A percentile compares a stretch with the other conserved stretches of the same genome.
These are phyloP conservation scores for Lucilia sericata DNA, from an alignment of 1,140 invertebrate species.

Conservation along the genomic window DNA sequence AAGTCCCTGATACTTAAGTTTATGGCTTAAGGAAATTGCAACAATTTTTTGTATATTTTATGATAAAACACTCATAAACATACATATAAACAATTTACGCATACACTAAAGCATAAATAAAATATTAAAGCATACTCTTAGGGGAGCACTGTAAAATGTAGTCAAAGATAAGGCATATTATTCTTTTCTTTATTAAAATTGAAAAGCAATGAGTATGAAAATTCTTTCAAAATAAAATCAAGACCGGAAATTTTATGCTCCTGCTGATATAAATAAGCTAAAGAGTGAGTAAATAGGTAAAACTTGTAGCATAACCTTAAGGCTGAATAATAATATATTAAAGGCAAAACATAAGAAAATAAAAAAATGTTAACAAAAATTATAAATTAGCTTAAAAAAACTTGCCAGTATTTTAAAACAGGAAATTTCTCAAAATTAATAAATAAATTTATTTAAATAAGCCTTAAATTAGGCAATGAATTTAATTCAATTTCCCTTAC, in stretches of 20 bases:
- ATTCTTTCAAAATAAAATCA: not conserved
- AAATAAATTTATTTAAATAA: no score
- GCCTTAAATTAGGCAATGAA: no score
- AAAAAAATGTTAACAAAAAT: not conserved
- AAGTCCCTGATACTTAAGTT: not conserved
- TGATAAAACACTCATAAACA: not conserved
- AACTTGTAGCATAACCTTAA: not conserved
- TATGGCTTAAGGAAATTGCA: conserved; percentile 14
- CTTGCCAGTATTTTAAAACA: no score
- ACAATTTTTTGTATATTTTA: not conserved
- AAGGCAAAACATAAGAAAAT: no score
- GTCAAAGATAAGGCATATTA: not conserved
- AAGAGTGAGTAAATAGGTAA: not conserved
- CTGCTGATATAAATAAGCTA: not conserved
- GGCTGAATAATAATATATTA: not conserved
- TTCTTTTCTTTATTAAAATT: not conserved
- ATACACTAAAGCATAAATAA: not conserved
- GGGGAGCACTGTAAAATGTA: not conserved
- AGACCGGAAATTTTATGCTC: not conserved
- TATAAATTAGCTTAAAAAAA: not conserved
- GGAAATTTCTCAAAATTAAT: no score
- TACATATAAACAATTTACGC: not conserved
- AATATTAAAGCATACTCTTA: not conserved
- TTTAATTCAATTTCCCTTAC: no score
- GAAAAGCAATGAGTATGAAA: not conserved